Base-by-base conservation (phyloP, 2,797 vertebrate species). In the Sus cebifrons region DNA sequence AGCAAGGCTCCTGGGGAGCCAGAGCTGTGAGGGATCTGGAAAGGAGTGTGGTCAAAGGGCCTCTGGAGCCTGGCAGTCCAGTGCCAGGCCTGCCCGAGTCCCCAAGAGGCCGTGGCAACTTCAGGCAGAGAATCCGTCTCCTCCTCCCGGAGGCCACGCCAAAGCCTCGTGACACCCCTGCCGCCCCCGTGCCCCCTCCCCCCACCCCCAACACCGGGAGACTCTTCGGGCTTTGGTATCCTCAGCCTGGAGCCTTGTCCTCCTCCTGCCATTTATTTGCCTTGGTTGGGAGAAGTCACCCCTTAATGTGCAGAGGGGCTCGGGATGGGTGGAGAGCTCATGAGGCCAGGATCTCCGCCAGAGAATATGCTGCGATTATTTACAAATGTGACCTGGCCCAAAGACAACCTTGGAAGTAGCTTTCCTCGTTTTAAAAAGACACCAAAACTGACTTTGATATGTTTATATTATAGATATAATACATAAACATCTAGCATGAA, bases 381-480 rank as follows among this genome's bases (percentile, higher is more conserved):
- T 98, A 97, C 97, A 96, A 98, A 95, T 49, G 62, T 97, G 97
- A 98, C 98, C 97, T 96, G 95, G 92, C 73, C 73, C 97, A 96
- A 12, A 54, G 96, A 93, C 98, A 97, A 97, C 95, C 92, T 88
- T 89, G 97, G 89, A 97, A 97, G 96, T 89, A 54, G 75, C 62
- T 97, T 94, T 89, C 91, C 93, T 87, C 68, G 77, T 97, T 94
- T 94, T 97, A 98, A 98, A 97, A 97, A 97, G 91, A 97, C 97
- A 97, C 93, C 83, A 68, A 96, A 70, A 92, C 82, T 95, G 58
- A 96, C 74, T 97, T 97, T 96, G 95, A 96, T 97, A 98, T 62
- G 95, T 96, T 97, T 77, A 96, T 84, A 98, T 98, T 98, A 98
- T 98, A 98, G 98, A 98, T 97, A 98, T 95, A 98, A 97, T 97